Conservation (phyloP, 2,113 vertebrate genomes). For the Tiliqua scincoides region DNA sequence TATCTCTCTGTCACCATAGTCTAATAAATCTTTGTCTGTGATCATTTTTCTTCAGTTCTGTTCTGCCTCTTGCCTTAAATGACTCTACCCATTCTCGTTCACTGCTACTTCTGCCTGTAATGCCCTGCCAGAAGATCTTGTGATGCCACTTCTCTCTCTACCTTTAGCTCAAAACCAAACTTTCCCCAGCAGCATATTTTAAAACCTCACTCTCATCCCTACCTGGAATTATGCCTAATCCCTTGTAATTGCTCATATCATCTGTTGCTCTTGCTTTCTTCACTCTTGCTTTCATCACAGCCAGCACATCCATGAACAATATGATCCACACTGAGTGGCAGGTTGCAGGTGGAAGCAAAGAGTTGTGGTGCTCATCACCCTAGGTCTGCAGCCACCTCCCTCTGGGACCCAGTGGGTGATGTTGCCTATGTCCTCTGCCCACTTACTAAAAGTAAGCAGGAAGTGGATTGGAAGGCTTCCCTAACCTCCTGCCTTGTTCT, state of each 20-base stretch:
- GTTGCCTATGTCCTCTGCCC: too few relatives aligned
- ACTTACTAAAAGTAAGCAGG: too few relatives aligned
- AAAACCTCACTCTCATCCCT: not conserved
- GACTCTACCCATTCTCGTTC: not conserved
- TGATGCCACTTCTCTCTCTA: not conserved
- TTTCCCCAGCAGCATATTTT: not conserved
- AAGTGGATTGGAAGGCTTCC: too few relatives aligned
- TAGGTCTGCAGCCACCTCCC: too few relatives aligned
- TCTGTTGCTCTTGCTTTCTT: not conserved
- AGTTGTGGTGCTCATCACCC: too few relatives aligned
- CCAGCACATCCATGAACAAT: too few relatives aligned
- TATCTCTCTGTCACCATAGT: not conserved
- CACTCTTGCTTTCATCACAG: too few relatives aligned
- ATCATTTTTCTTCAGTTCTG: not conserved
- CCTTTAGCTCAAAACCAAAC: not conserved
- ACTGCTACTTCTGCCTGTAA: not conserved
- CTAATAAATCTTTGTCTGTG: not conserved
- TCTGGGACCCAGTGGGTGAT: too few relatives aligned
- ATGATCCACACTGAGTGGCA: too few relatives aligned
- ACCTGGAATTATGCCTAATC: not conserved
- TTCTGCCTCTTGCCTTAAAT: not conserved
- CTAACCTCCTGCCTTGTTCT: too few relatives aligned
- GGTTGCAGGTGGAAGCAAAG: too few relatives aligned
- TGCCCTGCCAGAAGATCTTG: not conserved
- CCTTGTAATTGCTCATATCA: not conserved